phyloP scores from a whole-genome alignment of 2,888 invertebrate species.

The Cheilosia impressa region DNA sequence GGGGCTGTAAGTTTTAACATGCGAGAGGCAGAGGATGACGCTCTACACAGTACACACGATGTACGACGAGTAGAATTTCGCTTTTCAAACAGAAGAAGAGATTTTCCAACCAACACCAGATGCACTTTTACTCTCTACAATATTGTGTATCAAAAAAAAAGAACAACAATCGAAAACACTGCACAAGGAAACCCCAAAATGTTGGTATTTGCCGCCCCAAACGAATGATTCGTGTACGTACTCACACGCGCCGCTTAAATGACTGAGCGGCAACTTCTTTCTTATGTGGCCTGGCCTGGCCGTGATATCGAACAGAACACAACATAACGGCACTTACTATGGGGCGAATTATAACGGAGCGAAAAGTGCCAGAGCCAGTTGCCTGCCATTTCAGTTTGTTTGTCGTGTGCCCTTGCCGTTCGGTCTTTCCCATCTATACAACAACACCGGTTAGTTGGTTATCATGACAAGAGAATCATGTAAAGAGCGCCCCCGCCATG shows the following conservation, averaged over 20 bases:
- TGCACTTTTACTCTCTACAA: slow-evolving; percentile 41
- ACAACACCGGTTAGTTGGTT: slow-evolving; percentile 11
- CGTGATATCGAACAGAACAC: slow-evolving; percentile 57
- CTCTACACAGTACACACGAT: neutral
- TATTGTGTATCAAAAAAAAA: neutral
- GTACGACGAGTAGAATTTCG: neutral
- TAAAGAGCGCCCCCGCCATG: slow-evolving; percentile 54
- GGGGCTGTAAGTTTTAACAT: slow-evolving; percentile 35
- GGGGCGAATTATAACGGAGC: slow-evolving; percentile 63
- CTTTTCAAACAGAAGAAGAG: neutral
- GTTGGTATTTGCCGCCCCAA: slow-evolving; percentile 36
- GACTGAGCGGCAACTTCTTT: slow-evolving; percentile 70
- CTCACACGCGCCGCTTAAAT: slow-evolving; percentile 70
- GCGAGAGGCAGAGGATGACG: slow-evolving; percentile 20
- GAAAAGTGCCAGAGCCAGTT: slow-evolving; percentile 18
- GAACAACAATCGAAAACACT: slow-evolving; percentile 22
- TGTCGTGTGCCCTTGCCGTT: slow-evolving; percentile 50
- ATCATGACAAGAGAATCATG: slow-evolving; percentile 5
- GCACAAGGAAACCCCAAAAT: slow-evolving; percentile 28
- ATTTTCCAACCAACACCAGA: neutral
- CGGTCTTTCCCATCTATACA: neutral
- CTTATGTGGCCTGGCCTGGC: slow-evolving; percentile 53
- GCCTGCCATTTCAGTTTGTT: slow-evolving; percentile 16
- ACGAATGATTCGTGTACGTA: slow-evolving; percentile 53
- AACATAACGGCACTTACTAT: slow-evolving; percentile 57